Percentiles rank a stretch among this genome's conserved stretches.
Conservation (phyloP, 2,888 invertebrate species). For the Euplexia lucipara region DNA sequence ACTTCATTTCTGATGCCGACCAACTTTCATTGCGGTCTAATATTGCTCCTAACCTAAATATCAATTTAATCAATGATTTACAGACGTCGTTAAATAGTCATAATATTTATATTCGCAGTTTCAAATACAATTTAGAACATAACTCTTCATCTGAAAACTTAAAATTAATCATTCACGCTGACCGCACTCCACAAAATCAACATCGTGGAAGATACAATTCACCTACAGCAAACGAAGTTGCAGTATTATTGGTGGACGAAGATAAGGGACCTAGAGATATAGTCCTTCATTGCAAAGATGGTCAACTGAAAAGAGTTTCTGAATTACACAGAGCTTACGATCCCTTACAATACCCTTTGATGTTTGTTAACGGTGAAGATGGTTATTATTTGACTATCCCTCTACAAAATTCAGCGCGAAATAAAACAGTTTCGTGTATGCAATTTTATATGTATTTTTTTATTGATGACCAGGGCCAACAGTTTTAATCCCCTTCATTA, state of each 20-base stretch:
- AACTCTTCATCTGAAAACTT: constrained; percentile 49
- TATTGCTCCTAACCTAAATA: constrained; percentile 49
- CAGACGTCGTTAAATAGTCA: constrained; percentile 15
- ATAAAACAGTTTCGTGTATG: constrained; percentile 63
- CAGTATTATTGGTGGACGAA: constrained; percentile 60
- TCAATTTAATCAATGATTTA: constrained; percentile 46
- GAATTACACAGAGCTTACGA: constrained; percentile 40
- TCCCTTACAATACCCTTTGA: constrained; percentile 59
- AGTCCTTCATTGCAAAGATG: constrained; percentile 47
- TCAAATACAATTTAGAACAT: constrained; percentile 59
- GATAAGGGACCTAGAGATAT: constrained; percentile 65
- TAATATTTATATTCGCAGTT: constrained; percentile 45
- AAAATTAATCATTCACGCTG: constrained; percentile 55
- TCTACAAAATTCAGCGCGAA: constrained; percentile 42
- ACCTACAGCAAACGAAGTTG: constrained; percentile 47
- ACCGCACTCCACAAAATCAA: constrained; percentile 22
- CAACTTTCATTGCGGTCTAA: no score
- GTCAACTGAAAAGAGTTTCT: constrained; percentile 51
- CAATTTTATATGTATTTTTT: constrained; percentile 58
- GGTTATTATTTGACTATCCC: no score
- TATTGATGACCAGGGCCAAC: no score
- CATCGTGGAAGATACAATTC: no score
- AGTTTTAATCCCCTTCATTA: background rate
- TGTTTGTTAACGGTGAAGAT: constrained; percentile 39
- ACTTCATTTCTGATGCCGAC: no score